Percentiles rank a stretch among this genome's conserved stretches.
These are phyloP conservation scores for Synanthedon vespiformis DNA, from an alignment of 2,888 invertebrate genomes.

Conservation along the genomic window DNA sequence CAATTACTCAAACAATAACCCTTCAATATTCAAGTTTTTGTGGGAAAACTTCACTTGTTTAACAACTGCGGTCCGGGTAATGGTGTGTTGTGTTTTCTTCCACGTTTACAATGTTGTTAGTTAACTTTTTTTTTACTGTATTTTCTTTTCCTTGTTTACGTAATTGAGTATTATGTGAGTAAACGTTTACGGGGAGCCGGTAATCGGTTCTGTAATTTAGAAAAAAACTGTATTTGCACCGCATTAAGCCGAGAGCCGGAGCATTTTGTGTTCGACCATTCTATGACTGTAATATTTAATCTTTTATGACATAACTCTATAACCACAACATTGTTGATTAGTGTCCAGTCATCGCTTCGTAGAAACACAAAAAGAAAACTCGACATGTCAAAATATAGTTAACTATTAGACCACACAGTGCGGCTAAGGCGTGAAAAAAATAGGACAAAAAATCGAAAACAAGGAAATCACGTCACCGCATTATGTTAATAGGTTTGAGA, in stretches of 20 bases:
- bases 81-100: constrained; percentile 43
- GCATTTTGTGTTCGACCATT: neutral
- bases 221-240: neutral
- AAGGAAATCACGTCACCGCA: constrained; percentile 52
- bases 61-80: constrained; percentile 47
- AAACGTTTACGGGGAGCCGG: constrained; percentile 36
- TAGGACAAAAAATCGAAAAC: constrained; percentile 34
- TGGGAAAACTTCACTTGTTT: constrained; percentile 62
- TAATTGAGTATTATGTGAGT: constrained; percentile 56
- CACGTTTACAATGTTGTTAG: constrained; percentile 33
- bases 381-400: constrained; percentile 4
- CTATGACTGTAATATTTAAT: constrained; percentile 16
- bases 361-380: constrained; percentile 18
- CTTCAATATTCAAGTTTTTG: constrained; percentile 57
- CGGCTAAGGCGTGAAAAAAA: constrained; percentile 31
- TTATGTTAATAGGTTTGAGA: constrained; percentile 58
- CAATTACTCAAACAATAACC: constrained; percentile 57
- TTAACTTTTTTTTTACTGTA: constrained; percentile 28
- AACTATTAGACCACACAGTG: constrained; percentile 44
- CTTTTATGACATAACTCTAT: constrained; percentile 22
- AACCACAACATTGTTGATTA: constrained; percentile 10
- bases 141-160: constrained; percentile 49
- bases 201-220: constrained; percentile 46
- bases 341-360: constrained; percentile 18
- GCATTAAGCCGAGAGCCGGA: neutral